Evolutionary conservation across 2,113 vertebrate species (phyloP).

Genomic region (Ceyx melanurus): DNA sequence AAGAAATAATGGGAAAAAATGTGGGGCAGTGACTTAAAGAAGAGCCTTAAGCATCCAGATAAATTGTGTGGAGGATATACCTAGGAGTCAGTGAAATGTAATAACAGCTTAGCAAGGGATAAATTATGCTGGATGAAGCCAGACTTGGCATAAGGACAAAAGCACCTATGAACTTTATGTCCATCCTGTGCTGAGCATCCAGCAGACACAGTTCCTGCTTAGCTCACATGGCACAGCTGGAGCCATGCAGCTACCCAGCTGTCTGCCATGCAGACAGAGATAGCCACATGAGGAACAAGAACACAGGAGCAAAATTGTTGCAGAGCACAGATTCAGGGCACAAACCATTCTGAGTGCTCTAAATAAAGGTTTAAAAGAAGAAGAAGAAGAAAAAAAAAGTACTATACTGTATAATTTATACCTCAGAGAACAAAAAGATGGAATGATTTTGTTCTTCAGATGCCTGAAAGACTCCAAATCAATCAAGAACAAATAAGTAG

Average conservation of each 20-base stretch:
- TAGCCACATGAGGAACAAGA: background rate
- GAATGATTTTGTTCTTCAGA: background rate
- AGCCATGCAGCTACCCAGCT: background rate
- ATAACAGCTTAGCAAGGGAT: background rate
- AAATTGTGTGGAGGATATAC: background rate
- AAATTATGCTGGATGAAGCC: background rate
- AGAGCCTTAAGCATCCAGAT: background rate
- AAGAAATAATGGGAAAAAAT: background rate
- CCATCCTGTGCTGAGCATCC: background rate
- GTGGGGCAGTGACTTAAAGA: background rate
- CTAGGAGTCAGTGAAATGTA: background rate
- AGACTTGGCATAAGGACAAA: background rate
- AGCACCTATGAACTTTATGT: background rate
- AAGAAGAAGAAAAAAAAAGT: background rate
- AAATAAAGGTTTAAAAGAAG: constrained; percentile 8
- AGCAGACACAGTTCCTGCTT: background rate
- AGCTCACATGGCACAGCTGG: fast-evolving
- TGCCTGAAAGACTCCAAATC: constrained; percentile 1
- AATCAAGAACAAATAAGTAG: constrained; percentile 24
- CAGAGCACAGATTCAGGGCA: background rate
- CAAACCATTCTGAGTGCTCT: background rate
- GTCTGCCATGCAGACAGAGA: background rate
- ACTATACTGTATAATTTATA: constrained; percentile 6
- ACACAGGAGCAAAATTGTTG: background rate
- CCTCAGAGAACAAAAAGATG: constrained; percentile 9